Evolutionary conservation across 2,113 vertebrate species (phyloP), one percentile per base, ranked within the genome.

Genomic region (Nerophis ophidion): DNA sequence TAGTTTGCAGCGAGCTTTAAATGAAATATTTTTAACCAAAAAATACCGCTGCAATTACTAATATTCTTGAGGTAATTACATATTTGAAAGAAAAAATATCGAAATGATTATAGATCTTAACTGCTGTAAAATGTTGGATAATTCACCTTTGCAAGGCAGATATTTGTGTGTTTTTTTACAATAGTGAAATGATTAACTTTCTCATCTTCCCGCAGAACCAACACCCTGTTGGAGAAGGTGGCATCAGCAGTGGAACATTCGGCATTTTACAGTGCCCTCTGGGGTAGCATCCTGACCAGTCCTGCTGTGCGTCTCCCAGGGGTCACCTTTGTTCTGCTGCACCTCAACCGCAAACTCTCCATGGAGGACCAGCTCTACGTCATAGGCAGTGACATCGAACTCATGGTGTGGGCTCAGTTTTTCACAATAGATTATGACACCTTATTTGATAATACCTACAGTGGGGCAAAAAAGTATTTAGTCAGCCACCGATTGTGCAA

Each of bases 301-400:
- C 95, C 96, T 6, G 91, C 97, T 0, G 94, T 99, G 65, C 94
- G 97, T 50, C 79, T 99, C 67, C 95, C 97, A 4, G 97, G 95
- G 35, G 94, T 99, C 78, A 92, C 94, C 8, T 99, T 95, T 0
- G 96, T 98, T 61, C 93, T 99, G 17, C 91, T 94, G 75, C 97
- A 99, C 78, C 85, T 99, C 70, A 99, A 99, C 76, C 93, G 96
- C 64, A 98, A 97, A 76, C 94, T 98, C 55, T 96, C 96, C 36
- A 99, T 99, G 97, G 97, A 99, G 83, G 97, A 99, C 76, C 97
- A 99, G 54, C 95, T 99, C 52, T 98, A 96, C 61, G 91, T 99
- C 76, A 98, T 99, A 55, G 97, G 97, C 84, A 99, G 92, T 66
- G 97, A 99, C 84, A 98, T 99, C 54, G 97, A 97, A 63, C 88